phyloP scores from a whole-genome alignment of 1,140 invertebrate species.

The Coenobita brevimanus region DNA sequence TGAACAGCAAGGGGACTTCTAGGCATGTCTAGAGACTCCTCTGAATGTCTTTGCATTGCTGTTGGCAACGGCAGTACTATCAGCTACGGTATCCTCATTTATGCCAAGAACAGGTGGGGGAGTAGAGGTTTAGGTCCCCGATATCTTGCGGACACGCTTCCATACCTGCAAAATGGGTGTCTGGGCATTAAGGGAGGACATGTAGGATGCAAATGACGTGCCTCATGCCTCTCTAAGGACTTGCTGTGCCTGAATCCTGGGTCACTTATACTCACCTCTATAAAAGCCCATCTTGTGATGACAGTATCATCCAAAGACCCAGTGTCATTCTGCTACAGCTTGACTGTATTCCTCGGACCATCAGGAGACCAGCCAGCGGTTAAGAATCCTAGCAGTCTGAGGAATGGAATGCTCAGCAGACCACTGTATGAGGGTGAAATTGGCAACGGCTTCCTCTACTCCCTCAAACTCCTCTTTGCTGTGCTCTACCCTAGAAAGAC shows the following conservation, averaged over 20 bases:
- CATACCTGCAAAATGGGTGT: slow-evolving; percentile 5
- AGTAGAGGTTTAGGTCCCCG: not conserved
- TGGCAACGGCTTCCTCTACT: not conserved
- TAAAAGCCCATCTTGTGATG: not conserved
- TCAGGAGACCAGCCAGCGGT: not conserved
- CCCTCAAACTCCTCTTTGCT: not conserved
- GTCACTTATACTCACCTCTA: not conserved
- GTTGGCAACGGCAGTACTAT: not conserved
- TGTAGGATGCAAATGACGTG: not conserved
- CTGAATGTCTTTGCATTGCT: not conserved
- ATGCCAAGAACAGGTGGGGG: slow-evolving; percentile 9
- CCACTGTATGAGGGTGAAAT: slow-evolving; percentile 1
- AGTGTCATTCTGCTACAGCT: not conserved
- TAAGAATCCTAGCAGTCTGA: not conserved
- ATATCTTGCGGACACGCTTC: slow-evolving; percentile 7
- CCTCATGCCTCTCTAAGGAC: not conserved
- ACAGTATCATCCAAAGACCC: not conserved
- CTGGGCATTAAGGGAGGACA: not conserved
- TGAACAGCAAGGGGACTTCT: not conserved
- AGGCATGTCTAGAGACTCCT: not conserved
- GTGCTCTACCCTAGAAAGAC: not conserved
- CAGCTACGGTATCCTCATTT: not conserved
- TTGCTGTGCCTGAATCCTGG: not conserved
- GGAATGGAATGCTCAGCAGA: not conserved
- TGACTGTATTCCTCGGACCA: slow-evolving; percentile 1